A percentile compares a stretch with the other conserved stretches of the same genome.
Conservation (phyloP, 2,888 invertebrate genomes). For the Acronicta psi region DNA sequence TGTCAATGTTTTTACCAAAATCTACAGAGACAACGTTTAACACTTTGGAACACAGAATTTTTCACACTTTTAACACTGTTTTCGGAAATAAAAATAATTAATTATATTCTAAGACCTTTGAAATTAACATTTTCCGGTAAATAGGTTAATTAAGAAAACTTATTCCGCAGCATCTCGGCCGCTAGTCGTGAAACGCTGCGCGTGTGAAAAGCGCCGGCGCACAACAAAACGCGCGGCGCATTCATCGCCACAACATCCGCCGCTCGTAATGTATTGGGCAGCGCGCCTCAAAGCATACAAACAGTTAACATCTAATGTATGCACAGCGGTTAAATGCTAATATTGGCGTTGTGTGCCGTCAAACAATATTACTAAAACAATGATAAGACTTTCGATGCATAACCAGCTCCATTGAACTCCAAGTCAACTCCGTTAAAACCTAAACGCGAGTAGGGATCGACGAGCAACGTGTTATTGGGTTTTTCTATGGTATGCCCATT, state of each 20-base stretch:
- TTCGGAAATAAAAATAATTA: too few species aligned
- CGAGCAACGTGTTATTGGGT: too few species aligned
- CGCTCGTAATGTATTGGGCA: slow-evolving; percentile 20
- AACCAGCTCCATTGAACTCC: too few species aligned
- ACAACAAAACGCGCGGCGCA: slow-evolving; percentile 4
- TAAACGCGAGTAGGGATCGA: too few species aligned
- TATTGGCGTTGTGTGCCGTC: neutral
- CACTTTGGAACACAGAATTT: too few species aligned
- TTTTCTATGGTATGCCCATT: too few species aligned
- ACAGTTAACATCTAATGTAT: neutral
- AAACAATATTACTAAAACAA: neutral
- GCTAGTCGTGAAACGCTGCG: neutral
- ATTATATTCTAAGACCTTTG: neutral
- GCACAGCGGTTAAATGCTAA: neutral
- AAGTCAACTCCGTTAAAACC: too few species aligned
- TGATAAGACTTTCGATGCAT: neutral
- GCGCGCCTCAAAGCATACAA: slow-evolving; percentile 2
- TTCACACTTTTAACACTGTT: too few species aligned
- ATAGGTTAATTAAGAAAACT: slow-evolving; percentile 16
- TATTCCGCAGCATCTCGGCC: slow-evolving; percentile 12
- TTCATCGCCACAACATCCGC: slow-evolving; percentile 10
- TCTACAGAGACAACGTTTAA: too few species aligned
- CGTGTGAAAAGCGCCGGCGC: neutral
- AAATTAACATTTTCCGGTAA: neutral
- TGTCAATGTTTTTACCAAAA: too few species aligned